These are phyloP conservation scores for Venturia canescens DNA, from an alignment of 1,140 invertebrate genomes.

Conservation along the genomic window DNA sequence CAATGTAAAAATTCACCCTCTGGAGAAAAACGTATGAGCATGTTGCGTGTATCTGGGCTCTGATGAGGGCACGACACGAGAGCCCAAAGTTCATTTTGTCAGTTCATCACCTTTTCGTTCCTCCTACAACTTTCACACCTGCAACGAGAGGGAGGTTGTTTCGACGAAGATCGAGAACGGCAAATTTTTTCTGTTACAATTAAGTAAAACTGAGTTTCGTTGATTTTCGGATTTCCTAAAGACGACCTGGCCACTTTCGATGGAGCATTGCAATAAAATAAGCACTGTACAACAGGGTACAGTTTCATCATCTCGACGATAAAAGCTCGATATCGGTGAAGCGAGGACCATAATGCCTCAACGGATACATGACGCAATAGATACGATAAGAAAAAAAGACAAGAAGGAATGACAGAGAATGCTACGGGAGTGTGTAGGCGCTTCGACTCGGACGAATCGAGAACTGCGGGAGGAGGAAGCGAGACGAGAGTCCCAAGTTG, in stretches of 20 bases:
- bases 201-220: too few species aligned
- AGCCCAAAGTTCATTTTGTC: neutral
- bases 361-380: neutral
- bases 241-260: too few species aligned
- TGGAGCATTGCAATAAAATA: too few species aligned
- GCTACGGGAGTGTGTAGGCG: constrained; percentile 59
- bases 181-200: too few species aligned
- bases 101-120: neutral
- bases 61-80: neutral
- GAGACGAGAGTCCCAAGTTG: constrained; percentile 20
- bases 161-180: neutral
- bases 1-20: constrained; percentile 5
- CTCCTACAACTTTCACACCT: neutral
- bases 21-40: neutral
- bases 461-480: constrained; percentile 24
- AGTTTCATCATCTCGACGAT: neutral
- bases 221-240: too few species aligned
- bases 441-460: constrained; percentile 43
- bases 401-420: constrained; percentile 57
- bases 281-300: neutral
- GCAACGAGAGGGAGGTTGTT: neutral
- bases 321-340: neutral
- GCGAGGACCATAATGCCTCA: neutral
- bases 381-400: constrained; percentile 46
- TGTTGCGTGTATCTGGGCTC: neutral